phyloP scores from a whole-genome alignment of 2,888 invertebrate genomes.

The Pollenia amentaria region DNA sequence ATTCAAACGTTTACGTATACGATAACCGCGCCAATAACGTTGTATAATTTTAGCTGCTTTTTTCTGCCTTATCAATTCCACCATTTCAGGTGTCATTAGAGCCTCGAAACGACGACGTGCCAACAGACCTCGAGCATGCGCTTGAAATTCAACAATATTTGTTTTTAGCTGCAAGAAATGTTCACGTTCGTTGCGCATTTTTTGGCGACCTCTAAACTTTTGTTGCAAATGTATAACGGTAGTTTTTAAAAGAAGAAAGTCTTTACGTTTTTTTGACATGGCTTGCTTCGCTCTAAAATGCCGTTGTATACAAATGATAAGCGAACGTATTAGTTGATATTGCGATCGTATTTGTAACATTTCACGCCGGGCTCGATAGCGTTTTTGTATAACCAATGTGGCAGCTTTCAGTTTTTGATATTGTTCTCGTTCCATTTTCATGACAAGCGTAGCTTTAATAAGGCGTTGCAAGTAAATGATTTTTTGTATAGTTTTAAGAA shows the following conservation, averaged over 20 bases:
- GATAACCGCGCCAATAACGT: constrained; percentile 86
- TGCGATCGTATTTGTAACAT: constrained; percentile 78
- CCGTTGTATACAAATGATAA: constrained; percentile 80
- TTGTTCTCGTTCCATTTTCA: constrained; percentile 77
- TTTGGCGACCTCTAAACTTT: constrained; percentile 84
- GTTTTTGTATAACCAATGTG: constrained; percentile 79
- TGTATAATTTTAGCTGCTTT: constrained; percentile 88
- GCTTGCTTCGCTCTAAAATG: constrained; percentile 78
- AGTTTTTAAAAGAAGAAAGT: constrained; percentile 77
- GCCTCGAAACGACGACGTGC: constrained; percentile 85
- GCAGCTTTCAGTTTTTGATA: constrained; percentile 78
- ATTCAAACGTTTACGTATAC: constrained; percentile 80
- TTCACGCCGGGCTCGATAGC: constrained; percentile 77
- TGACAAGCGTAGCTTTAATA: constrained; percentile 82
- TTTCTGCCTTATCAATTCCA: constrained; percentile 84
- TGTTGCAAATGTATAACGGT: constrained; percentile 80
- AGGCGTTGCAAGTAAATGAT: constrained; percentile 83
- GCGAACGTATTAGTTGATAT: constrained; percentile 80
- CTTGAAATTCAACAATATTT: constrained; percentile 78
- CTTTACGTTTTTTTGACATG: constrained; percentile 76
- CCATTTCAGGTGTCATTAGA: constrained; percentile 85
- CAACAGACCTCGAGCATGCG: constrained; percentile 85
- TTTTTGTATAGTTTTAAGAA: constrained; percentile 75
- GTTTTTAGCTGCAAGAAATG: constrained; percentile 76
- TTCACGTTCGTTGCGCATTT: constrained; percentile 83